A percentile compares a stretch with the other conserved stretches of the same genome.
phyloP scores from a whole-genome alignment of 2,888 invertebrate genomes.

The Embidobia sp. region DNA sequence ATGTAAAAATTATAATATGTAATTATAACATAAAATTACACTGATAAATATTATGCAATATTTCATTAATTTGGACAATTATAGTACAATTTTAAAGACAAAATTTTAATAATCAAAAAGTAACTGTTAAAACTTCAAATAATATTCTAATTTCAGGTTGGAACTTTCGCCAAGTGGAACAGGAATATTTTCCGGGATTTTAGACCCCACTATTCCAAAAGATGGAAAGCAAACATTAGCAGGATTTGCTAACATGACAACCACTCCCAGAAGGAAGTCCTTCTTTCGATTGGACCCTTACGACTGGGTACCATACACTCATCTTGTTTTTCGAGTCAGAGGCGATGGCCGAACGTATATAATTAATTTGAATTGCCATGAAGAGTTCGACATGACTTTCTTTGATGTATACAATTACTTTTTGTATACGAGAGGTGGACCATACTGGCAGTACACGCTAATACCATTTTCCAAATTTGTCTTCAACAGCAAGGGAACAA shows the following conservation, averaged over 20 bases:
- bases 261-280: slow-evolving; percentile 88
- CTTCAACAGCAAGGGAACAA: slow-evolving; percentile 89
- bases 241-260: slow-evolving; percentile 92
- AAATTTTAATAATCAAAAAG: not conserved
- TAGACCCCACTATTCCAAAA: slow-evolving; percentile 88
- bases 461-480: slow-evolving; percentile 98
- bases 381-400: slow-evolving; percentile 92
- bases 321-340: slow-evolving; percentile 89
- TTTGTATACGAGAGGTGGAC: slow-evolving; percentile 97
- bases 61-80: no score
- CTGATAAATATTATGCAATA: no score
- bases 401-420: slow-evolving; percentile 93
- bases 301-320: slow-evolving; percentile 91
- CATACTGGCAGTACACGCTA: slow-evolving; percentile 96
- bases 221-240: slow-evolving; percentile 90
- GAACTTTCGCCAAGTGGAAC: slow-evolving; percentile 86
- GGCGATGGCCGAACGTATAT: slow-evolving; percentile 97
- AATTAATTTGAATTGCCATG: slow-evolving; percentile 89
- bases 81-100: not conserved
- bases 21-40: no score
- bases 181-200: slow-evolving; percentile 87
- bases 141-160: slow-evolving; percentile 83
- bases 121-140: slow-evolving; percentile 2
- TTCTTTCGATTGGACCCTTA: slow-evolving; percentile 88
- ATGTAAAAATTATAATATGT: no score